These are phyloP conservation scores for Cyclina sinensis DNA, from an alignment of 1,140 invertebrate genomes.

Conservation along the genomic window DNA sequence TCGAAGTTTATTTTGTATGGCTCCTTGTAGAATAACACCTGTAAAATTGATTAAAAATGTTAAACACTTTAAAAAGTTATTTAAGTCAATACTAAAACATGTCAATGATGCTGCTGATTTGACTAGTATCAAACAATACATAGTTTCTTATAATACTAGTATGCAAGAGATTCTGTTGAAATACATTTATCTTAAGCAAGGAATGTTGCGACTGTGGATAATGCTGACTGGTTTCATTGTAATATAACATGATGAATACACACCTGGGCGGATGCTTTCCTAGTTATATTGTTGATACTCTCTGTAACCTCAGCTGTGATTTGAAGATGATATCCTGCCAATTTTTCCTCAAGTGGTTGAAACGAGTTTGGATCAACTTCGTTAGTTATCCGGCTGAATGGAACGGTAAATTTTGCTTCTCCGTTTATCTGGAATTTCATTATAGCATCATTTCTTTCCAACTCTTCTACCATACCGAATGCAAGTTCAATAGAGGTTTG, in stretches of 20 bases:
- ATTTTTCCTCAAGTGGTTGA: slow-evolving; percentile 53
- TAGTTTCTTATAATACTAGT: too few species aligned
- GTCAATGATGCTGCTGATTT: too few species aligned
- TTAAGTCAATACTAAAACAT: too few species aligned
- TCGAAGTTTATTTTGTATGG: slow-evolving; percentile 56
- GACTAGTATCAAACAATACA: too few species aligned
- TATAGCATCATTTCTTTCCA: too few species aligned
- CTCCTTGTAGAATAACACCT: slow-evolving; percentile 56
- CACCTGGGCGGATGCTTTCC: slow-evolving; percentile 41
- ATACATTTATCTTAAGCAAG: too few species aligned
- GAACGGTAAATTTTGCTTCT: slow-evolving; percentile 56
- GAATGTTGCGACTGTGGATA: too few species aligned
- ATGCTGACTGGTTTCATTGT: too few species aligned
- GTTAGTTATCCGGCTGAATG: slow-evolving; percentile 38
- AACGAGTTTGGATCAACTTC: slow-evolving; percentile 57
- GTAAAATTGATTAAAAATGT: neutral
- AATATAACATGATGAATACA: neutral
- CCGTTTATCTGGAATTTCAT: slow-evolving; percentile 57
- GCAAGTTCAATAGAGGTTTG: too few species aligned
- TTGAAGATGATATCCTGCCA: slow-evolving; percentile 42
- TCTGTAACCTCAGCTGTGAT: slow-evolving; percentile 47
- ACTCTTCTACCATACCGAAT: too few species aligned
- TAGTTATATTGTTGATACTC: slow-evolving; percentile 64
- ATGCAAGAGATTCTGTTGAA: too few species aligned
- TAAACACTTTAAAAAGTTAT: too few species aligned